These are phyloP conservation scores for Calliopum simillimum DNA, from an alignment of 2,888 invertebrate species.

Conservation along the genomic window DNA sequence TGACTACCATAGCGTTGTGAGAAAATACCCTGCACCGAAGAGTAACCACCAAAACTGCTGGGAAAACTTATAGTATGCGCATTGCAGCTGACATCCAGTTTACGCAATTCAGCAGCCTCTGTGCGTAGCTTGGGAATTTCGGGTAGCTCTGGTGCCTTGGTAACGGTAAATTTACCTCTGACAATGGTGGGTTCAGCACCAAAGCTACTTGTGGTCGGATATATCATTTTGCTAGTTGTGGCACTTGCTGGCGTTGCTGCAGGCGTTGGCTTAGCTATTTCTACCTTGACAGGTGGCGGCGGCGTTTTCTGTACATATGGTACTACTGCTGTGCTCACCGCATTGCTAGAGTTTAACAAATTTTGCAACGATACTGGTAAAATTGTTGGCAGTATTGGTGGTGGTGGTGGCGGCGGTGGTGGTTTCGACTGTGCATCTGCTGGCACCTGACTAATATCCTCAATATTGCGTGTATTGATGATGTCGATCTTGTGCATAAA, in stretches of 20 bases:
- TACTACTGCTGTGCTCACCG: too few species aligned
- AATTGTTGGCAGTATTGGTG: constrained; percentile 60
- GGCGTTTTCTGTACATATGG: not conserved
- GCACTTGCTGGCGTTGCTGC: not conserved
- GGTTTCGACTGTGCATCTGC: constrained; percentile 50
- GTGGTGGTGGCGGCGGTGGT: constrained; percentile 63
- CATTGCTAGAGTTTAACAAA: constrained; percentile 54
- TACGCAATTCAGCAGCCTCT: constrained; percentile 60
- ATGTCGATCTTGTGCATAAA: constrained; percentile 66
- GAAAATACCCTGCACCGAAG: constrained; percentile 75
- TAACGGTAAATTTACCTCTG: constrained; percentile 71
- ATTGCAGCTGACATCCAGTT: constrained; percentile 59
- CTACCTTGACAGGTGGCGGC: not conserved
- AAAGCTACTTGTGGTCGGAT: constrained; percentile 3
- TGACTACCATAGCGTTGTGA: constrained; percentile 63
- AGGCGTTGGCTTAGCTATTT: not conserved
- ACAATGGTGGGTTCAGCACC: constrained; percentile 53
- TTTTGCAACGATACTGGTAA: constrained; percentile 57
- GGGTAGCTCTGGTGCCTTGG: constrained; percentile 66
- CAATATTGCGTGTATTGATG: constrained; percentile 63
- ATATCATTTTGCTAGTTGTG: not conserved
- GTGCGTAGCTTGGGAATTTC: constrained; percentile 51
- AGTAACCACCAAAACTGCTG: constrained; percentile 71
- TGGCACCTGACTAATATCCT: constrained; percentile 51
- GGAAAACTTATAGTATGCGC: constrained; percentile 79